Percentiles rank a stretch among this genome's conserved stretches.
Evolutionary conservation across 1,140 invertebrate genomes (phyloP).

Genomic region (Hydropsyche tenuis): DNA sequence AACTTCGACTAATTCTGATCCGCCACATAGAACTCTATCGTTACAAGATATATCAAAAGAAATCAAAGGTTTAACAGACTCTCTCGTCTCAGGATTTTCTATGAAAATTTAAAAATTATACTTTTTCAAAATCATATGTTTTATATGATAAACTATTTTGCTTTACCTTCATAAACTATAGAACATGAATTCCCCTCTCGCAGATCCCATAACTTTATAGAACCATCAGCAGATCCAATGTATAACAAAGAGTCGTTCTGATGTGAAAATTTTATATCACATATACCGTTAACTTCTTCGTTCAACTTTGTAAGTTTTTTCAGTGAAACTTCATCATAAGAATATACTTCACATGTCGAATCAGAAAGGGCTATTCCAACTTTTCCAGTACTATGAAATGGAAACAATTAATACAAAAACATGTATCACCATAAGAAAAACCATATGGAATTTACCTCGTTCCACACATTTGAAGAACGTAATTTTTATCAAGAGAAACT

Average conservation of each 20-base stretch:
- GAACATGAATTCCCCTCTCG: slow-evolving; percentile 62
- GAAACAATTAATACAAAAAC: background rate
- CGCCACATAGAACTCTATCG: slow-evolving; percentile 76
- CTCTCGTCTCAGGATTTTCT: slow-evolving; percentile 48
- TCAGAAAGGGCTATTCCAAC: slow-evolving; percentile 55
- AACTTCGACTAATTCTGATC: slow-evolving; percentile 73
- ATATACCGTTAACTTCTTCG: slow-evolving; percentile 60
- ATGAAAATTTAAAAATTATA: slow-evolving; percentile 28
- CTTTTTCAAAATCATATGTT: background rate
- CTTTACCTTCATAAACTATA: slow-evolving; percentile 67
- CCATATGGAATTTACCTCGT: slow-evolving; percentile 42
- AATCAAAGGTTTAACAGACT: slow-evolving; percentile 56
- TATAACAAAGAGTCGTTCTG: slow-evolving; percentile 68
- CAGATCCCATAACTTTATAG: slow-evolving; percentile 71
- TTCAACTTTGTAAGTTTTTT: slow-evolving; percentile 55
- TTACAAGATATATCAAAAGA: slow-evolving; percentile 80
- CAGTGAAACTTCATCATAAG: slow-evolving; percentile 52
- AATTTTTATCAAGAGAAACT: slow-evolving; percentile 51
- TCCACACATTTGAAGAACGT: slow-evolving; percentile 54
- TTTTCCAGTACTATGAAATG: slow-evolving; percentile 51
- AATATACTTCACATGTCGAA: slow-evolving; percentile 57
- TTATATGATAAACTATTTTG: slow-evolving; percentile 15
- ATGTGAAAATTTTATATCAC: slow-evolving; percentile 68
- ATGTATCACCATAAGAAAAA: background rate
- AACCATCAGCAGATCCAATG: slow-evolving; percentile 65